Conservation (phyloP, 2,797 vertebrate genomes). For the Takifugu rubripes region DNA sequence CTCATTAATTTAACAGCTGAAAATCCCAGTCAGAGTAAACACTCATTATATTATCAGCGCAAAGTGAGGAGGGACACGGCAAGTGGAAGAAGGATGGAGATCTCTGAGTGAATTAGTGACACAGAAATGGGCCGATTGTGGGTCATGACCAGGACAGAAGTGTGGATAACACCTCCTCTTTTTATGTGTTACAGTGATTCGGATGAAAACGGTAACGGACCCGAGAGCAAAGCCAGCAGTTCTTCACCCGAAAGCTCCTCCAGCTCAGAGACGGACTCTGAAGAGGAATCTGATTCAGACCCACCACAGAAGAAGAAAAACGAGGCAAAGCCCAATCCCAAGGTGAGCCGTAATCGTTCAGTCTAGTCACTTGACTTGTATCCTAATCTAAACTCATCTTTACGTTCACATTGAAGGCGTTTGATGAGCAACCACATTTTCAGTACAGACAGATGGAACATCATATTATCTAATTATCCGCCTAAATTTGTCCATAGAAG, state of each 20-base stretch:
- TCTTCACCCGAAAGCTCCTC: slow-evolving; percentile 76
- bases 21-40: slow-evolving; percentile 88
- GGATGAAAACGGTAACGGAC: slow-evolving; percentile 55
- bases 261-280: slow-evolving; percentile 72
- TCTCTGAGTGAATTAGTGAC: slow-evolving; percentile 69
- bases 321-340: slow-evolving; percentile 33
- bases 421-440: no score
- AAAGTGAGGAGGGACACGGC: slow-evolving; percentile 74
- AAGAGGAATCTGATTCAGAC: slow-evolving; percentile 74
- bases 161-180: neutral
- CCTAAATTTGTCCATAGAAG: slow-evolving; percentile 72
- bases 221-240: slow-evolving; percentile 62
- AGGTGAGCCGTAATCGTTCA: slow-evolving; percentile 41
- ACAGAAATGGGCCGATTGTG: slow-evolving; percentile 59
- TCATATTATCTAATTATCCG: slow-evolving; percentile 2
- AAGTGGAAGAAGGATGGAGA: slow-evolving; percentile 50
- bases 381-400: no score
- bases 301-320: slow-evolving; percentile 48
- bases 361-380: neutral
- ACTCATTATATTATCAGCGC: slow-evolving; percentile 86
- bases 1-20: slow-evolving; percentile 92
- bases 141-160: slow-evolving; percentile 19
- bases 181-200: slow-evolving; percentile 56
- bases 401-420: no score
- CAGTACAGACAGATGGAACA: slow-evolving; percentile 1